Percentiles rank a stretch among this genome's conserved stretches.
phyloP scores from a whole-genome alignment of 2,888 invertebrate genomes.

The Macaria liturata region DNA sequence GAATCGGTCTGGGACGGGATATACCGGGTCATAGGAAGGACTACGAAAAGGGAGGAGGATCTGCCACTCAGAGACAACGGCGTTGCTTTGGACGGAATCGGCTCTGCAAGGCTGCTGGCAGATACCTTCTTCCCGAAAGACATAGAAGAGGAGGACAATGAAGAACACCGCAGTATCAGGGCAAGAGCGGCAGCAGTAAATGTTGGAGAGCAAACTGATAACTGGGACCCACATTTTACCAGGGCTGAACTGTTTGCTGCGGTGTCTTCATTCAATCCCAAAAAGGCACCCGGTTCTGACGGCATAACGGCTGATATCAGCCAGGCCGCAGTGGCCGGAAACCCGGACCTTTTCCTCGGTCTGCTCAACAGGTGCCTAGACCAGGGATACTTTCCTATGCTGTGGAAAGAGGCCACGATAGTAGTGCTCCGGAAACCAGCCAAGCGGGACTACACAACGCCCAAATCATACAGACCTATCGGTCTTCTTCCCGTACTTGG shows the following conservation, averaged over 20 bases:
- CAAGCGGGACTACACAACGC: too few relatives aligned
- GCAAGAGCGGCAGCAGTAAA: background rate
- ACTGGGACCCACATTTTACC: conserved; percentile 1
- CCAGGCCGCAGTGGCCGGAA: background rate
- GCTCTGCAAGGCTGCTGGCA: too few relatives aligned
- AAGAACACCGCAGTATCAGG: background rate
- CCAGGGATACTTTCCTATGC: too few relatives aligned
- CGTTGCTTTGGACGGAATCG: too few relatives aligned
- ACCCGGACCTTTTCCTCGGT: background rate
- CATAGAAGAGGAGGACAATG: too few relatives aligned
- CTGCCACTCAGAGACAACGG: too few relatives aligned
- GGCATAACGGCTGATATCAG: conserved; percentile 16
- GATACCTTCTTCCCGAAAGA: too few relatives aligned
- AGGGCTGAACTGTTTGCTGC: background rate
- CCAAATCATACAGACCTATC: too few relatives aligned
- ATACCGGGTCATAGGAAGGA: too few relatives aligned
- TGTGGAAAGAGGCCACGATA: too few relatives aligned
- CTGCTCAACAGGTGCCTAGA: conserved; percentile 2
- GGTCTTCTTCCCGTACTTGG: conserved; percentile 13
- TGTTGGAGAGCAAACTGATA: background rate
- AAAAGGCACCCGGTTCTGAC: conserved; percentile 18
- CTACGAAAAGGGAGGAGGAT: too few relatives aligned
- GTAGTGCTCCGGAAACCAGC: too few relatives aligned
- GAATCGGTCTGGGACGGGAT: conserved; percentile 27
- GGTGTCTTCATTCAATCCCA: conserved; percentile 7